phyloP scores from a whole-genome alignment of 2,113 vertebrate genomes.

The Pyrgilauda ruficollis region DNA sequence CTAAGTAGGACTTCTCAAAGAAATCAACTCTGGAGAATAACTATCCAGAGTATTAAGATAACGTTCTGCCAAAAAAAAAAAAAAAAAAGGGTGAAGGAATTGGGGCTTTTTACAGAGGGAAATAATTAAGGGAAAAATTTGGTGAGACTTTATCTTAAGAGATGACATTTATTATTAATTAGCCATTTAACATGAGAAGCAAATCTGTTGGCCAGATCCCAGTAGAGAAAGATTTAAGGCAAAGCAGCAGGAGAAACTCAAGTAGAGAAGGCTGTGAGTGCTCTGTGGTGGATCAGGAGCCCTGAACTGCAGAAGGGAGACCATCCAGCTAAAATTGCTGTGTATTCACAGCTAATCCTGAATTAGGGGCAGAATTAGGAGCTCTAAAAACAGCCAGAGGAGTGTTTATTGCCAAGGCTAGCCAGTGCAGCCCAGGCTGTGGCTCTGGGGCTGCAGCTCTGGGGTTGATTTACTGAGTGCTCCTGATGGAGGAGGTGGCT shows the following conservation, averaged over 20 bases:
- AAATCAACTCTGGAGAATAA: background rate
- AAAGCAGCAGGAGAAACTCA: background rate
- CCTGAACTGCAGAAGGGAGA: background rate
- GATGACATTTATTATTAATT: background rate
- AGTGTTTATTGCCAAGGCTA: background rate
- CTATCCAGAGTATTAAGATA: background rate
- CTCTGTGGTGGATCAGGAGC: background rate
- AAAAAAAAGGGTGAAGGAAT: background rate
- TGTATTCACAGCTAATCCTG: background rate
- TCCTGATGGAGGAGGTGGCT: background rate
- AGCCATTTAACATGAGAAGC: background rate
- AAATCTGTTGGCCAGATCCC: background rate
- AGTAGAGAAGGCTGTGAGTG: background rate
- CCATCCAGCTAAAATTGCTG: background rate
- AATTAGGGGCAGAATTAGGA: background rate
- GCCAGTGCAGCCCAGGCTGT: background rate
- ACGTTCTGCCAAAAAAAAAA: background rate
- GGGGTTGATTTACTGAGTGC: background rate
- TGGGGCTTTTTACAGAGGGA: background rate
- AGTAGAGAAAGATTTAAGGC: background rate
- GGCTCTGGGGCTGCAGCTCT: background rate
- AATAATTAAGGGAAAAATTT: background rate
- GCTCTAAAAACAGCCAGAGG: background rate
- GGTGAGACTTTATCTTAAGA: background rate
- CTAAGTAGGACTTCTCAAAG: constrained; percentile 9